Evolutionary conservation across 2,113 vertebrate species (phyloP).

Genomic region (Platycercus adscitus): DNA sequence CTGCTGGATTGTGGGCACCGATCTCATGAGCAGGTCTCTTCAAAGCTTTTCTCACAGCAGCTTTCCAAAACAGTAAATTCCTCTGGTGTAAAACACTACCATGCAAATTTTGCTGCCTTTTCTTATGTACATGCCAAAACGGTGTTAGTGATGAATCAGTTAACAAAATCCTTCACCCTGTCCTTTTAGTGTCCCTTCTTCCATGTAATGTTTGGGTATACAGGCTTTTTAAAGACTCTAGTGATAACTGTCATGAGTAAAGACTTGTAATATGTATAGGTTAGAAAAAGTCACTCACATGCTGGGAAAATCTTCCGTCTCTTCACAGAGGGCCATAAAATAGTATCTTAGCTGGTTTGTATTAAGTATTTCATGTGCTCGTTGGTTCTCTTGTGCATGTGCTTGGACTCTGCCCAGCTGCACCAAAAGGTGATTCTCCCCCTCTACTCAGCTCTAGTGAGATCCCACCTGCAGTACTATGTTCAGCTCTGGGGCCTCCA

Average conservation of each 20-base stretch:
- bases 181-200: background rate
- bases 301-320: slow-evolving; percentile 25
- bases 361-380: background rate
- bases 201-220: background rate
- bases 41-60: background rate
- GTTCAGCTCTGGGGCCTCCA: background rate
- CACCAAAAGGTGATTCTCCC: background rate
- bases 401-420: background rate
- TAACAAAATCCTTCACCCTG: background rate
- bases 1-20: background rate
- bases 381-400: background rate
- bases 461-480: background rate
- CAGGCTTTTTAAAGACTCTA: background rate
- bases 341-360: background rate
- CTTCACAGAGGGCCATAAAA: background rate
- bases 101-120: background rate
- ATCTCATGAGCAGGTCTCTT: background rate
- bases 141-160: background rate
- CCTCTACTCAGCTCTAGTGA: background rate
- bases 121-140: background rate
- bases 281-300: background rate
- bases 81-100: background rate
- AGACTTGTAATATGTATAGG: background rate
- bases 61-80: slow-evolving; percentile 9
- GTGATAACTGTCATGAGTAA: background rate